Base-by-base conservation (phyloP, 1,140 invertebrate genomes). In the Caenorhabditis tropicalis region DNA sequence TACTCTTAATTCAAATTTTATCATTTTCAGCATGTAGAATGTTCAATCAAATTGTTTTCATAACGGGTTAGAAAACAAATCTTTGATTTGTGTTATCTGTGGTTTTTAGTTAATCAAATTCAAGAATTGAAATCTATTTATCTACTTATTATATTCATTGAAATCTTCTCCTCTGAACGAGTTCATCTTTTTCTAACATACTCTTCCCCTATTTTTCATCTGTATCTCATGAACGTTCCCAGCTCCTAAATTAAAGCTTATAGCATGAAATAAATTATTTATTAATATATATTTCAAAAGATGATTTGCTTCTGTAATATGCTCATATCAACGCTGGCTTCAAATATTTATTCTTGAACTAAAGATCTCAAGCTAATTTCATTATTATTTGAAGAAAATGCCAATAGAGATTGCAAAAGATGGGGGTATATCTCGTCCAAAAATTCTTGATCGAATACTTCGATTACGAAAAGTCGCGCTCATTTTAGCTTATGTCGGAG, bases 381-480 rank as follows among this genome's bases (percentile, higher is more conserved):
- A n/a, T n/a, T n/a, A 5, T 43, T 43, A 6, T 43, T 43, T 43
- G 39, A 43, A 24, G 24, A 27, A 43, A 12, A 74, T 74, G 65
- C 36, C 65, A 24, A n/a, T 74, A 74, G 65, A 74, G n/a, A 74
- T 74, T 43, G 16, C 65, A 43, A 74, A 74, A 43, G 36, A 74
- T 74, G 65, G 65, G 10, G 65, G 65, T 33, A n/a, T 46, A 74
- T 12, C 65, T 10, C 33, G 65, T 2, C 65, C 79, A 12, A 56
- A 51, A 33, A 51, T 56, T 39, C 51, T 81, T 19, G 46, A 51
- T 19, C 29, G 27, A 12, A 81, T 51, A 10, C n/a, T 51, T 16
- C 10, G 48, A 31, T 51, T 51, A 16, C 27, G 46, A 16, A 81
- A 53, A 51, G n/a, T 81, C n/a, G 6, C 48, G 9, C 7, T 49